Percentiles rank a stretch among this genome's conserved stretches.
Evolutionary conservation across 2,888 invertebrate species (phyloP).

Genomic region (Coelinius sp.): DNA sequence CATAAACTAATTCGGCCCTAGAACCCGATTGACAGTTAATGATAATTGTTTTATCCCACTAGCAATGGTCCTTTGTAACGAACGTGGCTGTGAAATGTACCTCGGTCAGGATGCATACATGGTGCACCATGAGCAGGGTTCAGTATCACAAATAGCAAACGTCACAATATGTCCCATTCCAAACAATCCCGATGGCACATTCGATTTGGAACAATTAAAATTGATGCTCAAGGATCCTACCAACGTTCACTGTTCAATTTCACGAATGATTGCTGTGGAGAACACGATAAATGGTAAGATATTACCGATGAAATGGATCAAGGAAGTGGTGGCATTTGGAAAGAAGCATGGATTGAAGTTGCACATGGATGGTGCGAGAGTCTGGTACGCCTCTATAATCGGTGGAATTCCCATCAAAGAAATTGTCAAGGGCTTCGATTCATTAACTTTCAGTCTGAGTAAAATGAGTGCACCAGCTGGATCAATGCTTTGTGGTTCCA

Average conservation of each 20-base stretch:
- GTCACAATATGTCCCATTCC: constrained; percentile 81
- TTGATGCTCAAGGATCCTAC: constrained; percentile 76
- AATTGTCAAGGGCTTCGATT: constrained; percentile 82
- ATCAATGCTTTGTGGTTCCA: constrained; percentile 84
- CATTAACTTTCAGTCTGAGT: constrained; percentile 90
- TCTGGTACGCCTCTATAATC: constrained; percentile 90
- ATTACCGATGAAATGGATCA: constrained; percentile 84
- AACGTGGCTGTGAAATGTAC: constrained; percentile 88
- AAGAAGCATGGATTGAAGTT: constrained; percentile 77
- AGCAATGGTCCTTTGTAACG: constrained; percentile 93
- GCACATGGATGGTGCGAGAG: constrained; percentile 95
- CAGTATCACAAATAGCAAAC: constrained; percentile 82
- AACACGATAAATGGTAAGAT: constrained; percentile 95
- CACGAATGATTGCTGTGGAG: constrained; percentile 87
- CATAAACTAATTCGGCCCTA: background rate
- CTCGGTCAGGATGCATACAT: constrained; percentile 89
- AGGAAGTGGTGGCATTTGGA: constrained; percentile 78
- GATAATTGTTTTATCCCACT: constrained; percentile 18
- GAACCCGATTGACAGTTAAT: constrained; percentile 58
- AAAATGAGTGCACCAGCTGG: constrained; percentile 95
- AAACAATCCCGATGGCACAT: constrained; percentile 89
- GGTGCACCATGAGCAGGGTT: constrained; percentile 92
- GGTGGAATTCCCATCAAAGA: constrained; percentile 76
- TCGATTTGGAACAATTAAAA: constrained; percentile 80
- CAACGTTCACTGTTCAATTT: constrained; percentile 85